Conservation (phyloP, 2,113 vertebrate species). For the Hymenochirus boettgeri region DNA sequence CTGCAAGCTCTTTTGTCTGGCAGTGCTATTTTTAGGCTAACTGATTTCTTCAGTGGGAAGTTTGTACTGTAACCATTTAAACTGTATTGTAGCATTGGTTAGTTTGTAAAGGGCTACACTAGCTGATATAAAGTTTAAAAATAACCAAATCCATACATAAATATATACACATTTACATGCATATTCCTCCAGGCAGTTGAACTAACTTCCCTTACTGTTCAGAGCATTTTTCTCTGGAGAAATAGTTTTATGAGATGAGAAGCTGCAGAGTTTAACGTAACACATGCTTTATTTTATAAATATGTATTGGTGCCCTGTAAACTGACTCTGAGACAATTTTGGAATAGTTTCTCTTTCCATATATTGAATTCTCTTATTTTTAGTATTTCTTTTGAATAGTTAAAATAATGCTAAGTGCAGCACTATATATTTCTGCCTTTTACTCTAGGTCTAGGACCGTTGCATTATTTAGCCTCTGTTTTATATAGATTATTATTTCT, state of each 20-base stretch:
- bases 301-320: background rate
- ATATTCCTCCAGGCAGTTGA: slow-evolving; percentile 1
- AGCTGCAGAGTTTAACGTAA: background rate
- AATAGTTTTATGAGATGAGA: background rate
- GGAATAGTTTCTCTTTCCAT: background rate
- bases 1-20: too few species aligned
- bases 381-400: too few species aligned
- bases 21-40: too few species aligned
- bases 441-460: too few species aligned
- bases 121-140: background rate
- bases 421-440: too few species aligned
- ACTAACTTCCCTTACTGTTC: background rate
- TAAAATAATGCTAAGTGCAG: too few species aligned
- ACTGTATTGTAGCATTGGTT: too few species aligned
- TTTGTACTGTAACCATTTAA: too few species aligned
- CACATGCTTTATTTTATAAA: background rate
- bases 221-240: background rate
- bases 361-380: too few species aligned
- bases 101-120: background rate
- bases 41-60: too few species aligned
- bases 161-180: slow-evolving; percentile 1
- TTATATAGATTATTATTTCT: too few species aligned
- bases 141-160: background rate
- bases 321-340: background rate
- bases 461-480: too few species aligned